phyloP scores from a whole-genome alignment of 2,113 vertebrate genomes.

The Gavialis gangeticus region DNA sequence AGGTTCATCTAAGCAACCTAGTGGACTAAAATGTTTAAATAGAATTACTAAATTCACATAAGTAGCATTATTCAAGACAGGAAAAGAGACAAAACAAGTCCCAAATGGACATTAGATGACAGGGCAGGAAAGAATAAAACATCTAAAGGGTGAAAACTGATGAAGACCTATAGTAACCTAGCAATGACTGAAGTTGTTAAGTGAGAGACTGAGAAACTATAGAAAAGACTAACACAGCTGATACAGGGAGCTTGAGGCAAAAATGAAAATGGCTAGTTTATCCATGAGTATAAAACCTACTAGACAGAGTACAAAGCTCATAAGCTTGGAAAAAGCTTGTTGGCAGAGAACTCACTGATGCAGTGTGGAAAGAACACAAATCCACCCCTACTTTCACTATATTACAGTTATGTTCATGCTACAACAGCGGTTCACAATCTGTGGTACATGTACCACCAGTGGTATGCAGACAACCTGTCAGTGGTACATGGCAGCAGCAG shows the following conservation, averaged over 20 bases:
- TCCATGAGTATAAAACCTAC: not conserved
- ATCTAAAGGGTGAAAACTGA: not conserved
- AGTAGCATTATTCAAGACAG: not conserved
- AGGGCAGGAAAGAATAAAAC: not conserved
- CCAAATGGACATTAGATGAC: not conserved
- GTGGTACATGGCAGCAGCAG: too few relatives aligned
- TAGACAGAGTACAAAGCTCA: not conserved
- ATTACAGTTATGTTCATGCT: too few relatives aligned
- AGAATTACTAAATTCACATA: not conserved
- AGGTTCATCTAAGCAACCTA: too few relatives aligned
- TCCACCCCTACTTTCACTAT: not conserved
- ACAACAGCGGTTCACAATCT: too few relatives aligned
- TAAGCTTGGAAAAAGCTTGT: not conserved
- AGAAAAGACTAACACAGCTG: not conserved
- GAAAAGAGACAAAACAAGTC: not conserved
- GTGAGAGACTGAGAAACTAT: not conserved
- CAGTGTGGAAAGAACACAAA: not conserved
- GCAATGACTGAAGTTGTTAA: not conserved
- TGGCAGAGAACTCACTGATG: not conserved
- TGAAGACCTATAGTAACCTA: too few relatives aligned
- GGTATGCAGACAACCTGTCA: too few relatives aligned
- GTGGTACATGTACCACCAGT: too few relatives aligned
- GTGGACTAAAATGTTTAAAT: not conserved
- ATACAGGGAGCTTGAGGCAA: not conserved
- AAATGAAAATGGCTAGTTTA: not conserved